A percentile compares a stretch with the other conserved stretches of the same genome.
phyloP scores from a whole-genome alignment of 2,113 vertebrate species.

The Caranx melampygus region DNA sequence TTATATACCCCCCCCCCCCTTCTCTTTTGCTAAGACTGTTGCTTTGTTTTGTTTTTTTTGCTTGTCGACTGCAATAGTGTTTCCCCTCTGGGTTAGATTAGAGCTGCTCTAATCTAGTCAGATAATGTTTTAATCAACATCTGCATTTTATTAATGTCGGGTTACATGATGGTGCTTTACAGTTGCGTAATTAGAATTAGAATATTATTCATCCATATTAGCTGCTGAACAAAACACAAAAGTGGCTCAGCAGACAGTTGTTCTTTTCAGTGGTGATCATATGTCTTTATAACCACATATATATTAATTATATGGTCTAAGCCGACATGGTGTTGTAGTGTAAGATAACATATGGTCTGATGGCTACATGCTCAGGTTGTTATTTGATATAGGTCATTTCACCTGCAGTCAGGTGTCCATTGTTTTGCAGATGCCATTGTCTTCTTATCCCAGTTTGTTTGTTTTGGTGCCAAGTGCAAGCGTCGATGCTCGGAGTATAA shows the following conservation, averaged over 20 bases:
- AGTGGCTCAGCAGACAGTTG: constrained; percentile 2
- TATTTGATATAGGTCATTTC: not conserved
- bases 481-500: not conserved
- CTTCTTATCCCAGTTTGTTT: not conserved
- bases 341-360: not conserved
- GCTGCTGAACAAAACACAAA: constrained; percentile 13
- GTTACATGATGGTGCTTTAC: constrained; percentile 50
- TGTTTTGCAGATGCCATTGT: not conserved
- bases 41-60: constrained; percentile 23
- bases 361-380: not conserved
- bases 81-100: constrained; percentile 59
- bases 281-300: not conserved
- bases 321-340: no score
- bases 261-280: constrained; percentile 20
- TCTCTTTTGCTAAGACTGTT: constrained; percentile 40
- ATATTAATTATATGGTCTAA: not conserved
- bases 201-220: constrained; percentile 41
- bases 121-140: constrained; percentile 72
- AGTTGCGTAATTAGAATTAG: constrained; percentile 41
- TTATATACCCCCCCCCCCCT: not conserved
- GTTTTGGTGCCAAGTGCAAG: not conserved
- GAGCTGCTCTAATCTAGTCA: constrained; percentile 63
- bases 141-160: constrained; percentile 59
- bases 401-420: not conserved
- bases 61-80: constrained; percentile 34